Evolutionary conservation across 1,140 invertebrate species (phyloP), one percentile per base, ranked within the genome.

Genomic region (Choristoneura fumiferana): DNA sequence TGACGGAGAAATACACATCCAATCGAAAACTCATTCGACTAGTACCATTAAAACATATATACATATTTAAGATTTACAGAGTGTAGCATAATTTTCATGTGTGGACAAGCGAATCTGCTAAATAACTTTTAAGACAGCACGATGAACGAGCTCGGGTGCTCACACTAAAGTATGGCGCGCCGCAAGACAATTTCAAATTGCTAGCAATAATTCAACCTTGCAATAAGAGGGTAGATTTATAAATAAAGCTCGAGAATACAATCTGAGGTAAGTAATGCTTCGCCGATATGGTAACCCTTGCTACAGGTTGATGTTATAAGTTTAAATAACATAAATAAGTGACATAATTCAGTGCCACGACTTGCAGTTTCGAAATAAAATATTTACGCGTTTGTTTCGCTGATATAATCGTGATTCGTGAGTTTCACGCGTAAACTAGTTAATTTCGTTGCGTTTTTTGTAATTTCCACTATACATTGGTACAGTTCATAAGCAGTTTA

Each of bases 181-280:
- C 83, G 72, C 78, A 73, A 86, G 83, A 84, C 81, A 82, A 78
- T 78, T 79, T 81, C 76, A 78, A 82, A 84, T 84, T 78, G 79
- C 78, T 61, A 67, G 70, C 69, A 71, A 86, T 86, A 86, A 81
- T 80, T 86, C 75, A 84, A 73, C 54, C 60, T 18, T 60, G 73
- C 75, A 80, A 78, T 81, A 78, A 75, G 72, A 67, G 74, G 77
- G 80, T 80, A 72, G 68, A 76, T 81, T 78, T 86, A 84, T 84
- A 86, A 84, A 86, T 84, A 86, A 81, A 80, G 10, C 17, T 64
- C 65, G 54, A 66, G 69, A 66, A 60, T 63, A 62, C 65, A 63
- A 66, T 67, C 60, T 38, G 63, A 67, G 65, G 57, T 64, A 67
- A 73, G 67, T 69, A 77, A 76, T 78, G 43, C 43, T 49, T 17